Conservation (phyloP, 92 coral and sea anemone species). For the Palythoa caribaeorum region DNA sequence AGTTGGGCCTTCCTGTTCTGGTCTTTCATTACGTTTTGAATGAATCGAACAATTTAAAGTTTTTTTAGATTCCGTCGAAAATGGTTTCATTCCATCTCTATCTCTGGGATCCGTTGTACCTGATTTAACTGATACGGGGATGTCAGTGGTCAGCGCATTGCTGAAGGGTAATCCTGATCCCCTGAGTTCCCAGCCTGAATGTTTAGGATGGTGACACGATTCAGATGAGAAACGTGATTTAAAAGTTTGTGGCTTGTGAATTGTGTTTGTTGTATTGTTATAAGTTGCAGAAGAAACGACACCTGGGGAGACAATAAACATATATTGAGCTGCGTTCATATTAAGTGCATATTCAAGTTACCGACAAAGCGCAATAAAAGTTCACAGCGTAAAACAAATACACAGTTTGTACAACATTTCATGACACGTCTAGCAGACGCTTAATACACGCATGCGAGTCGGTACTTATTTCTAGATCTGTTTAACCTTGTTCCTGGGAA, state of each 20-base stretch:
- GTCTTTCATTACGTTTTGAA: neutral
- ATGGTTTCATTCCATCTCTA: neutral
- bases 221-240: neutral
- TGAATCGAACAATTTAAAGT: neutral
- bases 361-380: too few relatives aligned
- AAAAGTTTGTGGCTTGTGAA: neutral
- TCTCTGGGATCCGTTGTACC: neutral
- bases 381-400: too few relatives aligned
- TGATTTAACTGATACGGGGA: neutral
- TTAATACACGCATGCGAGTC: too few relatives aligned
- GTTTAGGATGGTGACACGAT: neutral
- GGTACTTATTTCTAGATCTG: too few relatives aligned
- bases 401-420: too few relatives aligned
- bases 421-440: too few relatives aligned
- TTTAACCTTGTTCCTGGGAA: too few relatives aligned
- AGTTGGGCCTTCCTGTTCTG: neutral
- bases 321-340: too few relatives aligned
- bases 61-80: neutral
- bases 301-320: neutral
- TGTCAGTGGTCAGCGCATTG: too few relatives aligned
- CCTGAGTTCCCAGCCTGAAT: neutral
- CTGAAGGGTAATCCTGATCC: too few relatives aligned
- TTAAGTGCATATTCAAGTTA: too few relatives aligned
- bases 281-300: neutral
- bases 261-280: neutral